phyloP scores from a whole-genome alignment of 2,797 vertebrate species.

The Syncerus caffer region DNA sequence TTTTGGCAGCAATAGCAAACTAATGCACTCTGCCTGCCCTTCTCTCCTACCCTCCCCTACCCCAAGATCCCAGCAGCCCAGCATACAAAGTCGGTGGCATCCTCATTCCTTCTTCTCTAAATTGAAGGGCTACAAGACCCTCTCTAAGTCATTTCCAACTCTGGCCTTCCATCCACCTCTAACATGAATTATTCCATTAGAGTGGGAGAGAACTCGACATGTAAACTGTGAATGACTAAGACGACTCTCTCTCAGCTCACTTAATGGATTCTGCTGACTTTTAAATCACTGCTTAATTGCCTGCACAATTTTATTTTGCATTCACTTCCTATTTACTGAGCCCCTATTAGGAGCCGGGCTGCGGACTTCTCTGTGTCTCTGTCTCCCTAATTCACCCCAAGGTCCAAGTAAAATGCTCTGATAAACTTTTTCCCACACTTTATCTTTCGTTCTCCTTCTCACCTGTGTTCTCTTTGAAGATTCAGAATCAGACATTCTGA shows the following conservation, averaged over 20 bases:
- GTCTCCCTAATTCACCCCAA: background rate
- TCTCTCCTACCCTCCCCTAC: accelerated
- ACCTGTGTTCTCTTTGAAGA: background rate
- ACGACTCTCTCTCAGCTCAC: background rate
- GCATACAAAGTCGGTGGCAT: background rate
- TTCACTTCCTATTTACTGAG: background rate
- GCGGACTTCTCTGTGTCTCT: background rate
- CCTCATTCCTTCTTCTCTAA: background rate
- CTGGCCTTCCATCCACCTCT: background rate
- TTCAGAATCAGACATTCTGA: background rate
- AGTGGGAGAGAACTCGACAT: background rate
- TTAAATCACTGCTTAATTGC: background rate
- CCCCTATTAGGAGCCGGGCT: background rate
- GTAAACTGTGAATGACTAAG: background rate
- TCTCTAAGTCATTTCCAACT: background rate
- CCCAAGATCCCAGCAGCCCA: background rate
- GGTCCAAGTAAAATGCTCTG: background rate
- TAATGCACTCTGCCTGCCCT: background rate
- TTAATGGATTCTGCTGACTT: background rate
- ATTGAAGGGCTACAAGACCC: background rate
- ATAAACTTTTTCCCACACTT: background rate
- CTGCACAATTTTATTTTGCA: background rate
- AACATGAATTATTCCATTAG: background rate
- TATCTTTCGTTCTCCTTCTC: background rate
- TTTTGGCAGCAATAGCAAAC: background rate